Evolutionary conservation across 2,797 vertebrate species (phyloP), one percentile per base, ranked within the genome.

Genomic region (Serranus cabrilla): DNA sequence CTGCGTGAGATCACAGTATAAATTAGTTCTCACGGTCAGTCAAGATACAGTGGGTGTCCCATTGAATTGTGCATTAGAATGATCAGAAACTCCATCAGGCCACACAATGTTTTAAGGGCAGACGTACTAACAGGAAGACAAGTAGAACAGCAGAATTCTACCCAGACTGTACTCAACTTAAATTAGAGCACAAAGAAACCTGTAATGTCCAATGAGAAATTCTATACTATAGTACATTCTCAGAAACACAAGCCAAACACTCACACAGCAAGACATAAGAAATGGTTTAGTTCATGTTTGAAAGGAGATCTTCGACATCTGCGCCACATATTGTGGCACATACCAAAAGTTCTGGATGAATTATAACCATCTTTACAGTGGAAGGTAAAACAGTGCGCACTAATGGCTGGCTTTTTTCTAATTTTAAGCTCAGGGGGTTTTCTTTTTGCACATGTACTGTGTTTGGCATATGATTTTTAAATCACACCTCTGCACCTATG

Each of bases 271-370:
- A 89, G 82, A 85, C 68, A 86, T 72, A 80, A 82, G 57, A 83
- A 79, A 80, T 80, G 71, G 39, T 83, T 78, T 73, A 56, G 76
- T 54, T 81, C 63, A 78, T 81, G 74, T 88, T 87, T n/a, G 45
- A 75, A 66, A 57, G 55, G 62, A 84, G 78, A 83, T 82, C 61
- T 84, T 84, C 64, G 84, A 93, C 93, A 95, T 95, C 93, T 95
- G 93, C 79, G 84, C 54, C 77, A 85, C 91, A 94, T 87, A 91
- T 90, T 94, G 87, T 49, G 71, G 85, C 67, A 82, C 89, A 93
- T 93, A 84, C 87, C 89, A 81, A 74, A 88, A 50, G 80, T 83
- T 91, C 72, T 72, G 74, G 69, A 31, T 83, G 80, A 92, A 91
- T 89, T 88, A 82, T 83, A 78, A 81, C 76, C 81, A 86, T 81